These are phyloP conservation scores for Molossus alvarezi DNA, from an alignment of 2,797 vertebrate genomes.

Conservation along the genomic window DNA sequence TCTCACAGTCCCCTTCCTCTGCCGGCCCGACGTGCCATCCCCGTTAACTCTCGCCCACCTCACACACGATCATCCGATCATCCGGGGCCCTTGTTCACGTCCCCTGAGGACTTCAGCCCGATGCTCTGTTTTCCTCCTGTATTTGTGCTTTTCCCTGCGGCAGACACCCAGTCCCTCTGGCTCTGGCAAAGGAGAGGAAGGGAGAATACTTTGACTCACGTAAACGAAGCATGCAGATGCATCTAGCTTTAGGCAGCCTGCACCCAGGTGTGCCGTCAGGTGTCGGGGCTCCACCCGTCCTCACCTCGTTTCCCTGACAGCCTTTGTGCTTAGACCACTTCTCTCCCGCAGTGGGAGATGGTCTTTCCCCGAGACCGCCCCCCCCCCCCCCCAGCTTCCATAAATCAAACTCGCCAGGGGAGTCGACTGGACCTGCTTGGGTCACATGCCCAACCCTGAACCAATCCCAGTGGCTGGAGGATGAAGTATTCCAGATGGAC, in stretches of 20 bases:
- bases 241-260: neutral
- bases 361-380: neutral
- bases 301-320: neutral
- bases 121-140: neutral
- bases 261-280: neutral
- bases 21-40: neutral
- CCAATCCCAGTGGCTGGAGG: neutral
- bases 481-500: no score
- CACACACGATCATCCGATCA: neutral
- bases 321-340: neutral
- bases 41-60: neutral
- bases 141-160: neutral
- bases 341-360: neutral
- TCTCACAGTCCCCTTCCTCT: neutral
- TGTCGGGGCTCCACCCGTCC: neutral
- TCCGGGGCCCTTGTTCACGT: neutral
- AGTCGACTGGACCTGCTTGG: neutral
- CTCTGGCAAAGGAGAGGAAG: neutral
- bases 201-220: neutral
- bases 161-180: neutral
- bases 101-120: neutral
- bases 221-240: neutral
- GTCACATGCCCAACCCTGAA: conserved; percentile 1
- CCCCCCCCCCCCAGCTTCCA: neutral
- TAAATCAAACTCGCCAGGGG: neutral